These are phyloP conservation scores for Oncorhynchus tshawytscha DNA, from an alignment of 2,113 vertebrate genomes.

Conservation along the genomic window DNA sequence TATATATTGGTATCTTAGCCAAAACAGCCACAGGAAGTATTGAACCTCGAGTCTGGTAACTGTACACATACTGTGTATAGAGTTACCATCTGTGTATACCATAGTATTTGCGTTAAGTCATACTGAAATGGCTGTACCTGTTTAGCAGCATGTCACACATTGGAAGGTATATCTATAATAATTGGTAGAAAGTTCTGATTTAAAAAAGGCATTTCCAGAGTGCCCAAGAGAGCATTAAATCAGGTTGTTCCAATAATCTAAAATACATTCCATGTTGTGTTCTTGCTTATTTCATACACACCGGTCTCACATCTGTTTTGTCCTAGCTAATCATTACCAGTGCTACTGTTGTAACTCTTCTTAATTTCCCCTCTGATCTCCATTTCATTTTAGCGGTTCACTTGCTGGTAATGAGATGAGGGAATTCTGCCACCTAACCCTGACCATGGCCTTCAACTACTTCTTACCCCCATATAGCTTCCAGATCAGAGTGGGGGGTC, in stretches of 20 bases:
- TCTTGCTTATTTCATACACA: neutral
- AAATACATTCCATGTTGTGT: neutral
- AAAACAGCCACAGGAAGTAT: too few relatives aligned
- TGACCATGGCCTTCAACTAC: conserved; percentile 80
- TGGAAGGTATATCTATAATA: too few relatives aligned
- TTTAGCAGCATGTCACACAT: too few relatives aligned
- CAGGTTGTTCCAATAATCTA: neutral
- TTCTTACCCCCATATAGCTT: conserved; percentile 88
- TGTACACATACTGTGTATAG: too few relatives aligned
- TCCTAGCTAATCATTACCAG: neutral
- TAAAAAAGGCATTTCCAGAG: too few relatives aligned
- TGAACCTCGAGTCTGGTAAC: too few relatives aligned
- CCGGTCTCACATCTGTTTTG: neutral
- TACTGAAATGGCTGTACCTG: too few relatives aligned
- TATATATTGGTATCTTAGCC: too few relatives aligned
- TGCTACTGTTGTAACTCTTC: neutral
- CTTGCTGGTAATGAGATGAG: conserved; percentile 69
- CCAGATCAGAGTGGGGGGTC: conserved; percentile 89
- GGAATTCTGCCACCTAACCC: conserved; percentile 73
- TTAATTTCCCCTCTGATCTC: neutral
- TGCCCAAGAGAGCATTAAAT: neutral
- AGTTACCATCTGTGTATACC: too few relatives aligned
- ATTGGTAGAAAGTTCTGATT: too few relatives aligned
- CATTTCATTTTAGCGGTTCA: conserved; percentile 34
- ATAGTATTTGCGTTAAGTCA: too few relatives aligned